Percentiles rank a stretch among this genome's conserved stretches.
Conservation (phyloP, 2,113 vertebrate genomes). For the Plotosus lineatus region DNA sequence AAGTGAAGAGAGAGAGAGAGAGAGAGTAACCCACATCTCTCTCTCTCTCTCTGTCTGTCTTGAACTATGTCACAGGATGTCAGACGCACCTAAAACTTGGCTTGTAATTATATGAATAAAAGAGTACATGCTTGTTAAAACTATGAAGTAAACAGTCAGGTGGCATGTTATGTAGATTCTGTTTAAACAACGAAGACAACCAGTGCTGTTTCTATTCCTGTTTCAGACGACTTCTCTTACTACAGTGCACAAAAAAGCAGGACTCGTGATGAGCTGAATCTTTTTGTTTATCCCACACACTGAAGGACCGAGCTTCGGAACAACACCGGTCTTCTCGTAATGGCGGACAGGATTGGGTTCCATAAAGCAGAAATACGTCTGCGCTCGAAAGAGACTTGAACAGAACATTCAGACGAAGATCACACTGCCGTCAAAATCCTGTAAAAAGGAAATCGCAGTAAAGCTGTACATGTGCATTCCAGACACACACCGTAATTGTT, state of each 20-base stretch:
- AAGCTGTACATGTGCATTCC: background rate
- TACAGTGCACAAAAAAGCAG: background rate
- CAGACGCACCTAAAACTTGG: constrained; percentile 26
- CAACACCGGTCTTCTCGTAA: constrained; percentile 10
- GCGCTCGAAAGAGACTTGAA: constrained; percentile 18
- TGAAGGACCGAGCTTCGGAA: constrained; percentile 10
- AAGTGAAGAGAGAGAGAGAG: constrained; percentile 39
- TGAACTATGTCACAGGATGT: background rate
- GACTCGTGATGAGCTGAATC: background rate
- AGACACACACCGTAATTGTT: background rate
- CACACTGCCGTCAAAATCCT: background rate
- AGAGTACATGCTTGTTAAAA: background rate
- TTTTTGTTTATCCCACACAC: constrained; percentile 13
- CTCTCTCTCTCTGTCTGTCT: background rate
- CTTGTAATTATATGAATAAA: constrained; percentile 22
- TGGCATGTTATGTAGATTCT: background rate
- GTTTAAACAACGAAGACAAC: background rate
- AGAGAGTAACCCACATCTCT: constrained; percentile 40
- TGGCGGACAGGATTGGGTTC: constrained; percentile 12
- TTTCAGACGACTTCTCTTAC: background rate
- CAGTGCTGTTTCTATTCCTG: background rate
- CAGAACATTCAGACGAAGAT: background rate
- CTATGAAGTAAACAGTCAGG: background rate
- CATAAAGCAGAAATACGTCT: constrained; percentile 18
- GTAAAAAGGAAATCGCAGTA: constrained; percentile 1